Evolutionary conservation across 2,797 vertebrate species (phyloP).

Genomic region (Etheostoma nigrum): DNA sequence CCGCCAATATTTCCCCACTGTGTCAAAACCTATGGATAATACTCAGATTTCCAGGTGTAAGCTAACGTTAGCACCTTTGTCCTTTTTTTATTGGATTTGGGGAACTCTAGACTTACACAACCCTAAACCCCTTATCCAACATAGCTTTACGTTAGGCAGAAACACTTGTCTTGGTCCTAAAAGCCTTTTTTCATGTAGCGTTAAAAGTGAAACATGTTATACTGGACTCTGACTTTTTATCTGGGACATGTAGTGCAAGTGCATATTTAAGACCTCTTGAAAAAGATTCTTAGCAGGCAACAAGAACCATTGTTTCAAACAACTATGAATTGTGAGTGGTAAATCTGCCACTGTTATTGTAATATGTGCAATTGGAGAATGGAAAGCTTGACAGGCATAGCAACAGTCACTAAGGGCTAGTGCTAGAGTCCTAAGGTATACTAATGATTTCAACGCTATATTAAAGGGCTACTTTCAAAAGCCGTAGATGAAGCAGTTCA

Average conservation of each 20-base stretch:
- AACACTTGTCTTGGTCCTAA: not conserved
- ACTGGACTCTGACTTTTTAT: not conserved
- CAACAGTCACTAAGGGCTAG: not conserved
- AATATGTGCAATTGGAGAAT: not conserved
- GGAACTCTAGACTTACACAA: no score
- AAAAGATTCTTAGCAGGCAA: no score
- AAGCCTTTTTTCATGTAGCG: not conserved
- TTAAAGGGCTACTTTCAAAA: slow-evolving; percentile 16
- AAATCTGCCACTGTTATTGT: not conserved
- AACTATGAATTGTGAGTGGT: not conserved
- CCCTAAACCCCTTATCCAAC: not conserved
- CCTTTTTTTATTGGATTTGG: no score
- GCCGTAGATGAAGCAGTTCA: slow-evolving; percentile 14
- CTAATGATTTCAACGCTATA: slow-evolving; percentile 4
- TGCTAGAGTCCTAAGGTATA: no score
- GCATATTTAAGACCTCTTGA: no score
- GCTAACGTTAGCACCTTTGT: no score
- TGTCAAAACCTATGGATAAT: no score
- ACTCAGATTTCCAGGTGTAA: no score
- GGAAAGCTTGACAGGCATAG: not conserved
- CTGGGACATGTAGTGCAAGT: not conserved
- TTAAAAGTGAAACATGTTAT: not conserved
- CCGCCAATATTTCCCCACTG: not conserved
- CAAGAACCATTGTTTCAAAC: no score
- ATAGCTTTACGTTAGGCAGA: not conserved